Evolutionary conservation across 2,113 vertebrate species (phyloP), one percentile per base, ranked within the genome.

Genomic region (Pseudopipra pipra): DNA sequence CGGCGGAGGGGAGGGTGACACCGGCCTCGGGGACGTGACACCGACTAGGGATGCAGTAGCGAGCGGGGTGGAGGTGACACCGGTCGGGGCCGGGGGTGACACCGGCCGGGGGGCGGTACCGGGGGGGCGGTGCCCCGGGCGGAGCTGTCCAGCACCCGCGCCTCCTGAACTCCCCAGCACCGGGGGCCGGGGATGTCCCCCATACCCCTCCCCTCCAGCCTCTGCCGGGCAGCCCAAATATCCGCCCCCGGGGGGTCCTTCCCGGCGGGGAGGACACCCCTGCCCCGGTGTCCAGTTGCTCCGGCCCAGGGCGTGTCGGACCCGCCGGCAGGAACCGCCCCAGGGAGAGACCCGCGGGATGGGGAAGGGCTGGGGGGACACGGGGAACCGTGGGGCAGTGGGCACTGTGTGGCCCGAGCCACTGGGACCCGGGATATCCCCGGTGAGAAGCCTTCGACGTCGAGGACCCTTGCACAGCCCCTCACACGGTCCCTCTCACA

Each of bases 121-220:
- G 84, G 65, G 84, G 80, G 74, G 75, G 66, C 49, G 85, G 85
- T 65, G 67, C 70, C 63, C 18, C 49, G 18, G 47, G 31, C 8
- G 92, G 94, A 95, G 92, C 94, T 95, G 92, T 94, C 95, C 95
- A 95, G 86, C 92, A 71, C 39, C 77, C 47, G n/a, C 59, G 7
- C 28, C 71, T 94, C 70, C 93, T 92, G 92, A 94, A 94, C 13
- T 9, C 46, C 44, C 25, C 52, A 14, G 39, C 11, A 12, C 51
- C 9, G 66, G 43, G 46, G 43, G 6, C 27, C 31, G 35, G 39
- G 20, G 13, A 5, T 3, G 27, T 9, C 39, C 66, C 51, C 62
- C 7, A 66, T 8, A 13, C 4, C 56, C 56, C 43, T 43, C 51
- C 20, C 9, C 9, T 18, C 39, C 22, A 15, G 22, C 23, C 19